Percentiles rank a stretch among this genome's conserved stretches.
Evolutionary conservation across 2,797 vertebrate genomes (phyloP).

Genomic region (Australoheros facetus): DNA sequence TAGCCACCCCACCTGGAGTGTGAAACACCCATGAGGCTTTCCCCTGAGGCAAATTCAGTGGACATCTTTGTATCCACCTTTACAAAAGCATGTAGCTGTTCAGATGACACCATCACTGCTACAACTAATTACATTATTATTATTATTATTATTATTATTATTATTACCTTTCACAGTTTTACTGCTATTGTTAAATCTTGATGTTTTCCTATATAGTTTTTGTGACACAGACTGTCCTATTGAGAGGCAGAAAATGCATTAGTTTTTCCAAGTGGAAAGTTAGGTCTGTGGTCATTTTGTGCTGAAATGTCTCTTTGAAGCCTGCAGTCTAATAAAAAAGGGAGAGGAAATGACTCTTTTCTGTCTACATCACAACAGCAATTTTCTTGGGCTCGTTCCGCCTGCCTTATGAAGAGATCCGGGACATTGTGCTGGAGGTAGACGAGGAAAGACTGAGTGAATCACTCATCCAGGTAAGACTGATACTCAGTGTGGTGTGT

Average conservation of each 20-base stretch:
- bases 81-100: constrained; percentile 33
- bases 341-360: constrained; percentile 70
- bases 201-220: constrained; percentile 37
- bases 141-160: neutral
- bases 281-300: constrained; percentile 69
- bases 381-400: constrained; percentile 99
- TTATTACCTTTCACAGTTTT: neutral
- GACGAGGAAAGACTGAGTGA: constrained; percentile 94
- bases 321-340: constrained; percentile 61
- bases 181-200: constrained; percentile 14
- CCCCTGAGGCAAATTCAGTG: constrained; percentile 42
- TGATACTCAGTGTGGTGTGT: constrained; percentile 47
- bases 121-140: neutral
- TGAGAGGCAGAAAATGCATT: constrained; percentile 52
- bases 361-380: constrained; percentile 84
- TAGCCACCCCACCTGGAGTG: constrained; percentile 63
- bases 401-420: constrained; percentile 97
- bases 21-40: constrained; percentile 50
- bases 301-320: constrained; percentile 68
- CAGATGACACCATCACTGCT: neutral
- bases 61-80: constrained; percentile 36
- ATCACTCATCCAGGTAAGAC: constrained; percentile 95
- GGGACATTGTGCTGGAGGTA: constrained; percentile 92
- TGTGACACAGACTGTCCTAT: constrained; percentile 49
- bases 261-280: constrained; percentile 65